These are phyloP conservation scores for Actinemys pallida DNA, from an alignment of 2,113 vertebrate species.

Conservation along the genomic window DNA sequence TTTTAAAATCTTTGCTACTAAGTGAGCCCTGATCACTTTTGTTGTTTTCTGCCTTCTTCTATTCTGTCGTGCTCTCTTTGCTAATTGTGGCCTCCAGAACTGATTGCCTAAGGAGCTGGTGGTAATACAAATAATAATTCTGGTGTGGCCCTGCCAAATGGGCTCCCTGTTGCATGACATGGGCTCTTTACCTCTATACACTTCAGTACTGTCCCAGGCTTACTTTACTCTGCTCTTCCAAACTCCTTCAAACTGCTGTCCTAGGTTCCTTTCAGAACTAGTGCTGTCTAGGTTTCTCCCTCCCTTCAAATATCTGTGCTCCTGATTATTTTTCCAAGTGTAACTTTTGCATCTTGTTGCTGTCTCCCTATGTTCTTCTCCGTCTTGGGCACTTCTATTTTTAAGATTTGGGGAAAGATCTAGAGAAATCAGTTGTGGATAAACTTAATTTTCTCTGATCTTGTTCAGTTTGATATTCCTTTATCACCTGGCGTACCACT, in stretches of 20 bases:
- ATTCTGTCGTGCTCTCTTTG: neutral
- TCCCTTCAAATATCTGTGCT: slow-evolving; percentile 6
- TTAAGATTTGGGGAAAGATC: neutral
- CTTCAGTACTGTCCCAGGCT: slow-evolving; percentile 37
- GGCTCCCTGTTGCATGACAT: neutral
- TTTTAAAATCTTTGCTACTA: neutral
- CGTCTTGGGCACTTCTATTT: neutral
- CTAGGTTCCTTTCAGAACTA: slow-evolving; percentile 67
- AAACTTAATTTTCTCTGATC: neutral
- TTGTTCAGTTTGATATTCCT: neutral
- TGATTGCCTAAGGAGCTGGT: neutral
- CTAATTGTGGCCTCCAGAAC: neutral
- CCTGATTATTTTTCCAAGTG: slow-evolving; percentile 37
- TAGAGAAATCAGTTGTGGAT: neutral
- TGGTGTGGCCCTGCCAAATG: neutral
- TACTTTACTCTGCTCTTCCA: slow-evolving; percentile 65
- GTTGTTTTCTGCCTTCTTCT: neutral
- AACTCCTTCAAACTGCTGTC: slow-evolving; percentile 58
- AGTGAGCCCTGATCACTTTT: neutral
- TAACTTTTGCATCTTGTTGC: neutral
- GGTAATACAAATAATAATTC: neutral
- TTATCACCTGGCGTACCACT: neutral
- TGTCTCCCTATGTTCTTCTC: neutral
- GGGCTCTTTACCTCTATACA: slow-evolving; percentile 32
- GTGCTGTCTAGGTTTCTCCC: slow-evolving; percentile 64